A percentile compares a stretch with the other conserved stretches of the same genome.
Evolutionary conservation across 2,888 invertebrate genomes (phyloP).

Genomic region (Agrilus biguttatus): DNA sequence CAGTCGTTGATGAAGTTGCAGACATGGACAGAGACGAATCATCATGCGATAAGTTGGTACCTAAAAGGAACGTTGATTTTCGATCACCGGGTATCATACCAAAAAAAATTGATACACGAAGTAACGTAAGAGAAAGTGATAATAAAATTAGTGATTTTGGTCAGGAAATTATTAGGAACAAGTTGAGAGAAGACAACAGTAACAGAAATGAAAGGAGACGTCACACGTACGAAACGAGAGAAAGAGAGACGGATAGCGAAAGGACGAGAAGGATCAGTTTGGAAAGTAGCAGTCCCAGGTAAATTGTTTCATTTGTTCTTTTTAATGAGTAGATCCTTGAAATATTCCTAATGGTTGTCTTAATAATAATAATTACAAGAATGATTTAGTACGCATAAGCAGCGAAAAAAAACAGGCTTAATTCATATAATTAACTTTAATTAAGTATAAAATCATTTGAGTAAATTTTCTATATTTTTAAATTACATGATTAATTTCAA

Average conservation of each 20-base stretch:
- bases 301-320: constrained; percentile 9
- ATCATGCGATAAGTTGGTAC: constrained; percentile 4
- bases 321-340: background rate
- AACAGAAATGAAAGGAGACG: constrained; percentile 19
- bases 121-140: constrained; percentile 5
- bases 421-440: too few species aligned
- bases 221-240: constrained; percentile 23
- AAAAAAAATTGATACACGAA: constrained; percentile 4
- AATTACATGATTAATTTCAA: too few species aligned
- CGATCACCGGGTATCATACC: constrained; percentile 4
- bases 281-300: constrained; percentile 27
- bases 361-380: too few species aligned
- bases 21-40: constrained; percentile 9
- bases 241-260: constrained; percentile 19
- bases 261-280: constrained; percentile 24
- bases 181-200: constrained; percentile 10
- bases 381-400: background rate
- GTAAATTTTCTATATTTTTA: too few species aligned
- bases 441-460: too few species aligned
- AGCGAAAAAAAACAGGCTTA: too few species aligned
- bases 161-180: constrained; percentile 7
- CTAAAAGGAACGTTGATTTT: constrained; percentile 8
- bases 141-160: constrained; percentile 5
- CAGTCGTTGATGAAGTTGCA: background rate
- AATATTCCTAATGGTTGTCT: too few species aligned